Evolutionary conservation across 1,140 invertebrate species (phyloP).

Genomic region (Drosophila quadrilineata): DNA sequence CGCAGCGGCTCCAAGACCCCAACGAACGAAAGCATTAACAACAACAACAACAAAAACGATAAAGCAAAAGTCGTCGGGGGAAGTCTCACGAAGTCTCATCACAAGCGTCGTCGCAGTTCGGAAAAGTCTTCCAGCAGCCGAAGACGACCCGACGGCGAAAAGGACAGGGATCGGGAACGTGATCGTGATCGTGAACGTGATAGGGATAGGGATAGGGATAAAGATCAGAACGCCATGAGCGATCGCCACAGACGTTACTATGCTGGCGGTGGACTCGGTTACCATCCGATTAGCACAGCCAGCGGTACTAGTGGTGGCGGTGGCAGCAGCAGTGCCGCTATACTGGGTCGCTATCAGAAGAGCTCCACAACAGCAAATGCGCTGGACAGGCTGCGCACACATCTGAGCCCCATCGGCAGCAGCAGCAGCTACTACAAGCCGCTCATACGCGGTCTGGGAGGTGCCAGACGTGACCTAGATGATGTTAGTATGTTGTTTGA

Average conservation of each 20-base stretch:
- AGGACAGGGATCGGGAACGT: constrained; percentile 29
- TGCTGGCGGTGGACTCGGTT: constrained; percentile 57
- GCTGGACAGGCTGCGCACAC: constrained; percentile 74
- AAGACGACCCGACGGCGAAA: constrained; percentile 55
- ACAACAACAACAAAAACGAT: constrained; percentile 39
- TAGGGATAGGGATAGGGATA: constrained; percentile 30
- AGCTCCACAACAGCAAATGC: constrained; percentile 72
- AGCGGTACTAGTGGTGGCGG: constrained; percentile 29
- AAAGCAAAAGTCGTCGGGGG: constrained; percentile 36
- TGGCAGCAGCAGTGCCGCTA: constrained; percentile 34
- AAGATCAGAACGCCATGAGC: constrained; percentile 56
- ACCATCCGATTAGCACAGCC: constrained; percentile 24
- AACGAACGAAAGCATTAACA: constrained; percentile 60
- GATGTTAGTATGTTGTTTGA: constrained; percentile 68
- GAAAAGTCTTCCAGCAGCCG: constrained; percentile 55
- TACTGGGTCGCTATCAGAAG: constrained; percentile 71
- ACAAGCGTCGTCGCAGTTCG: constrained; percentile 62
- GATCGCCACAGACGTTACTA: constrained; percentile 78
- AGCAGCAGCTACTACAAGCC: constrained; percentile 79
- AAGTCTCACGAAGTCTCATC: constrained; percentile 39
- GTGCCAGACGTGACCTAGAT: constrained; percentile 54
- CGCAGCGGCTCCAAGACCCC: constrained; percentile 57
- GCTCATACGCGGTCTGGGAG: constrained; percentile 63
- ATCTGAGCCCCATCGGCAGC: constrained; percentile 72
- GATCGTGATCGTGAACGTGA: constrained; percentile 6